A percentile compares a stretch with the other conserved stretches of the same genome.
Conservation (phyloP, 2,113 vertebrate genomes). For the Tupaia chinensis region DNA sequence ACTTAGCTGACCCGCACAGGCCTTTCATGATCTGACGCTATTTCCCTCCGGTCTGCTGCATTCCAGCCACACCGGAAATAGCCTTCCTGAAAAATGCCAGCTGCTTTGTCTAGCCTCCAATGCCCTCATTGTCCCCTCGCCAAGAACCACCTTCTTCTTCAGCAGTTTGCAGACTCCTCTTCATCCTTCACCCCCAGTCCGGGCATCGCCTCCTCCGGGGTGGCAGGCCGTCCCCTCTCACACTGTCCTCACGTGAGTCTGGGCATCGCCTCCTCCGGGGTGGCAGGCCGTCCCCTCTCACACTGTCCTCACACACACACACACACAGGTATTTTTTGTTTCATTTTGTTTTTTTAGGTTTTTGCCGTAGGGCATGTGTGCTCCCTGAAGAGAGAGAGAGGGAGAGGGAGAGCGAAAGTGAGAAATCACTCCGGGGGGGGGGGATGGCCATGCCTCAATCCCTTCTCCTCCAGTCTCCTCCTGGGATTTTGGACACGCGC, state of each 20-base stretch:
- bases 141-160: not conserved
- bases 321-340: not conserved
- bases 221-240: too few relatives aligned
- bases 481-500: too few relatives aligned
- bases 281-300: not conserved
- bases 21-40: not conserved
- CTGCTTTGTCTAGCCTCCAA: not conserved
- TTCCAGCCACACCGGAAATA: not conserved
- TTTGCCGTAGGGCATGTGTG: too few relatives aligned
- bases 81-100: not conserved
- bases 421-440: too few relatives aligned
- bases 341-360: not conserved
- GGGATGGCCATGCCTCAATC: too few relatives aligned
- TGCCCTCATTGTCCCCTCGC: not conserved
- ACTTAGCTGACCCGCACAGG: not conserved
- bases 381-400: too few relatives aligned
- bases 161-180: not conserved
- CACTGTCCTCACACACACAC: not conserved
- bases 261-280: not conserved
- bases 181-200: not conserved
- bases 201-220: not conserved
- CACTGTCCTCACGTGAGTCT: too few relatives aligned
- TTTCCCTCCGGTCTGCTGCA: not conserved
- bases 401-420: too few relatives aligned
- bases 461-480: too few relatives aligned